phyloP scores from a whole-genome alignment of 2,113 vertebrate species.

The Fulmarus glacialis region DNA sequence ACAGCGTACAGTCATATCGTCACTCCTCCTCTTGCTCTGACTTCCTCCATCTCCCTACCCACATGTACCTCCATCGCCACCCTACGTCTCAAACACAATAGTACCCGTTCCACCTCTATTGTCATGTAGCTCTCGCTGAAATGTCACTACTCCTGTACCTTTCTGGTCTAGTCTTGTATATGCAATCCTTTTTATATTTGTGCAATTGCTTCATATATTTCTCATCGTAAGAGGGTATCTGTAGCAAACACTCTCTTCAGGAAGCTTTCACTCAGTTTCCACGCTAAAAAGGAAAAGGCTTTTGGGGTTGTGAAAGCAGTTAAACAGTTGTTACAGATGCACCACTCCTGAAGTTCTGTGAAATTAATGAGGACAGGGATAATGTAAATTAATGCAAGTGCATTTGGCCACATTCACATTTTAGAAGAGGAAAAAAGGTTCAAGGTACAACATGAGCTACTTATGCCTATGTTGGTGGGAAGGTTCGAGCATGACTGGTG shows the following conservation, averaged over 20 bases:
- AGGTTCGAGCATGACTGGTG: neutral
- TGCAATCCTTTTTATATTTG: neutral
- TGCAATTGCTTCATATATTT: neutral
- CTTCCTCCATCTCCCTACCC: neutral
- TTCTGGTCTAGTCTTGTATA: neutral
- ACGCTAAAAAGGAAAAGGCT: neutral
- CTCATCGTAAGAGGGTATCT: neutral
- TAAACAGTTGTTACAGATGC: neutral
- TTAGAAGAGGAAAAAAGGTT: neutral
- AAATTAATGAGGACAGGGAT: neutral
- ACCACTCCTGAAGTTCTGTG: neutral
- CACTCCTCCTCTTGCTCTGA: neutral
- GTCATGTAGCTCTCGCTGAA: neutral
- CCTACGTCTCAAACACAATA: neutral
- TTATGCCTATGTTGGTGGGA: neutral
- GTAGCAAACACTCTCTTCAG: neutral
- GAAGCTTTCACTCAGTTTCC: neutral
- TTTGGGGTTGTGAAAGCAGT: neutral
- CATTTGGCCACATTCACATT: neutral
- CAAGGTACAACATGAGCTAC: neutral
- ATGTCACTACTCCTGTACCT: neutral
- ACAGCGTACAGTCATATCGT: too few relatives aligned
- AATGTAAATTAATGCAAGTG: neutral
- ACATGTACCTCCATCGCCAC: accelerated
- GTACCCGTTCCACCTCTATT: accelerated